Conservation (phyloP, 2,113 vertebrate species). For the Cynoglossus semilaevis region DNA sequence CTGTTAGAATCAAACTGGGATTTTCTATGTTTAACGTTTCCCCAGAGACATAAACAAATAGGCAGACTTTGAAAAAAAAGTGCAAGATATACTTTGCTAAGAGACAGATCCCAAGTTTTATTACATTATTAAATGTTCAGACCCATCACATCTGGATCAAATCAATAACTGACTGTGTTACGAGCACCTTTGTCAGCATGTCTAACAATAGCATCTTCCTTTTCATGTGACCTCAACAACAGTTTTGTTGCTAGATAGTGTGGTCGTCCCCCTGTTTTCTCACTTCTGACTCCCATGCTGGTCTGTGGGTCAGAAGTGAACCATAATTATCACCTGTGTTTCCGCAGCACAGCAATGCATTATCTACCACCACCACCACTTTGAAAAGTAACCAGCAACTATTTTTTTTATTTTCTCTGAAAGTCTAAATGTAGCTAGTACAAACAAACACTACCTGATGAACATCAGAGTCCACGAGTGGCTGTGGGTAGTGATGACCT, state of each 20-base stretch:
- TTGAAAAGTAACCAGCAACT: conserved; percentile 38
- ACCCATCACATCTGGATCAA: no score
- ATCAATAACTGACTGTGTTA: no score
- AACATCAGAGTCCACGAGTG: conserved; percentile 14
- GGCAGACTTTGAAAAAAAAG: no score
- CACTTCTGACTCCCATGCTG: conserved; percentile 18
- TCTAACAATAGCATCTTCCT: no score
- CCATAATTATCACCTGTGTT: conserved; percentile 12
- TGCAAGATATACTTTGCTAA: no score
- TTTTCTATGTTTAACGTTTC: no score
- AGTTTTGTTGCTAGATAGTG: neutral
- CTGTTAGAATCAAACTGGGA: no score
- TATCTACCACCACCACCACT: conserved; percentile 18
- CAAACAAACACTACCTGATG: conserved; percentile 9
- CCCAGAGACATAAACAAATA: no score
- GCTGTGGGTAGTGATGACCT: conserved; percentile 18
- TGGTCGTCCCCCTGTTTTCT: conserved; percentile 4
- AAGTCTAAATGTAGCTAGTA: conserved; percentile 27
- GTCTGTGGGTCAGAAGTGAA: conserved; percentile 21
- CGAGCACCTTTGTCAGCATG: no score
- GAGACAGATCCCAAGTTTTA: no score
- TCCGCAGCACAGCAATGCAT: conserved; percentile 2
- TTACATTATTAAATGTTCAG: no score
- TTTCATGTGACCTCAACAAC: no score
- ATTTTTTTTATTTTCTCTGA: conserved; percentile 15